Evolutionary conservation across 2,113 vertebrate species (phyloP).

Genomic region (mouse (Mus musculus)): DNA sequence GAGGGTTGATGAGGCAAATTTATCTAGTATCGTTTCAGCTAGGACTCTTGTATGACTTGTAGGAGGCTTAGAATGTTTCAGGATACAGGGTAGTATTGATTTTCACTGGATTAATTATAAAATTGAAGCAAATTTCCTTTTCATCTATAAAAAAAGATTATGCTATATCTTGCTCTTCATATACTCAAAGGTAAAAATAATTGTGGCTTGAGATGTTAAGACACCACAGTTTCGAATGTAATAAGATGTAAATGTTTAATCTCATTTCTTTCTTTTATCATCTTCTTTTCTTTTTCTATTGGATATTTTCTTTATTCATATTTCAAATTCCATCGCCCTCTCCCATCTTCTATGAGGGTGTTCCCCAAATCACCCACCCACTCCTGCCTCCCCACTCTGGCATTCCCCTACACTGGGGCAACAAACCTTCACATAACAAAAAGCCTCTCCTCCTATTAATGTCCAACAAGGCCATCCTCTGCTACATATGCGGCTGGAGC

Average conservation of each 20-base stretch:
- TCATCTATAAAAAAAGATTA: not conserved
- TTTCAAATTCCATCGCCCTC: too few relatives aligned
- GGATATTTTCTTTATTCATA: too few relatives aligned
- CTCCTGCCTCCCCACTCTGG: too few relatives aligned
- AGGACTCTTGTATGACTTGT: not conserved
- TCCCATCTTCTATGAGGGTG: too few relatives aligned
- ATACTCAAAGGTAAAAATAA: not conserved
- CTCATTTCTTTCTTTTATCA: not conserved
- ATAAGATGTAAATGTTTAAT: not conserved
- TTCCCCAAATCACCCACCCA: too few relatives aligned
- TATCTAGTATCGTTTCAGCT: not conserved
- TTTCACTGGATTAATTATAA: not conserved
- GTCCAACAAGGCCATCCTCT: too few relatives aligned
- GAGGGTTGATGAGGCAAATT: not conserved
- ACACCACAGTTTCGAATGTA: not conserved
- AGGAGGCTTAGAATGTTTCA: not conserved
- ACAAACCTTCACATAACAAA: too few relatives aligned
- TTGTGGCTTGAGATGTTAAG: not conserved
- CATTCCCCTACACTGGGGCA: too few relatives aligned
- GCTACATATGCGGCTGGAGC: too few relatives aligned
- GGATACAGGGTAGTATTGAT: not conserved
- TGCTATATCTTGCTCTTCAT: not conserved
- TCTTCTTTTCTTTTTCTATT: too few relatives aligned
- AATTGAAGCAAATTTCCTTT: not conserved
- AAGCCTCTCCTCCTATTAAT: too few relatives aligned